Evolutionary conservation across 1,140 invertebrate species (phyloP).

Genomic region (Drosophila gunungcola): DNA sequence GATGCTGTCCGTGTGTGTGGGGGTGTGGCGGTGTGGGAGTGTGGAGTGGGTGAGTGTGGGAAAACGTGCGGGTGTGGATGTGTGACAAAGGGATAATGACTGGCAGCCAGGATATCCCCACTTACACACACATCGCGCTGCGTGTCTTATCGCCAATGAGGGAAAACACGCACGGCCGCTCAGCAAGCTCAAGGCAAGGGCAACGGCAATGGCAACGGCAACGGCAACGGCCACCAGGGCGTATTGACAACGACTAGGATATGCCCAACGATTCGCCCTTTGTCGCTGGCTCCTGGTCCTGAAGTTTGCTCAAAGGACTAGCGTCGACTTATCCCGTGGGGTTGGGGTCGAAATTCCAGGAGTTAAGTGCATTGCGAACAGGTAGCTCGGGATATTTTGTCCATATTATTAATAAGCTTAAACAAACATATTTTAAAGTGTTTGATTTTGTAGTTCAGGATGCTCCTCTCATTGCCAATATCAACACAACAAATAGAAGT

Average conservation of each 20-base stretch:
- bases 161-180: conserved; percentile 75
- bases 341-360: background rate
- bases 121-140: conserved; percentile 50
- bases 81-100: conserved; percentile 79
- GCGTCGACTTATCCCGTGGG: conserved; percentile 3
- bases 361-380: conserved; percentile 13
- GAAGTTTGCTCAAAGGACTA: conserved; percentile 46
- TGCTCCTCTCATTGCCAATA: too few species aligned
- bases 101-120: conserved; percentile 49
- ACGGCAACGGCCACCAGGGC: conserved; percentile 41
- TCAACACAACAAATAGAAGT: too few species aligned
- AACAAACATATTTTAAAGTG: background rate
- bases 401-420: too few species aligned
- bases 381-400: background rate
- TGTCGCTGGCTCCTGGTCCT: background rate
- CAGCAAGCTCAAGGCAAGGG: conserved; percentile 43
- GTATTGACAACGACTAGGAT: conserved; percentile 62
- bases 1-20: conserved; percentile 22
- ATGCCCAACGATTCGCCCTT: background rate
- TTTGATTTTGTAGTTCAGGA: background rate
- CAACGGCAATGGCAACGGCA: conserved; percentile 33
- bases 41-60: conserved; percentile 30
- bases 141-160: conserved; percentile 80
- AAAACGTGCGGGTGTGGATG: conserved; percentile 47
- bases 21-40: conserved; percentile 14